Conservation (phyloP, 2,113 vertebrate species). For the Anhinga anhinga region DNA sequence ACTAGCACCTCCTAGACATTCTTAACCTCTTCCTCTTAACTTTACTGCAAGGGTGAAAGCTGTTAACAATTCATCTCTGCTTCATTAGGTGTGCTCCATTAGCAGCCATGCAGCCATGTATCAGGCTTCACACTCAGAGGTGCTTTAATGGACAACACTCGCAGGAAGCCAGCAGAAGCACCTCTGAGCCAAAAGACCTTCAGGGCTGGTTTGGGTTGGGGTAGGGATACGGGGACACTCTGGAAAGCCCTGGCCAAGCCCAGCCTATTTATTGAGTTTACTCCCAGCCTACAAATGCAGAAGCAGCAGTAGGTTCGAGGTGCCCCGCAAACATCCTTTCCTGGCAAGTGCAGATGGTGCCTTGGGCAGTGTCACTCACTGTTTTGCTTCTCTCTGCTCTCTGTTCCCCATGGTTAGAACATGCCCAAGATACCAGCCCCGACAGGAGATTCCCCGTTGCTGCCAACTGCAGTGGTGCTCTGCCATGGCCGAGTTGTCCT, state of each 20-base stretch:
- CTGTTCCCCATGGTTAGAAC: background rate
- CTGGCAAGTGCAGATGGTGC: background rate
- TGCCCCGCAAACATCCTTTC: background rate
- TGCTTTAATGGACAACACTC: background rate
- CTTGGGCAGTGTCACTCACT: background rate
- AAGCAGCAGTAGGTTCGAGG: background rate
- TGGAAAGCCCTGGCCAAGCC: background rate
- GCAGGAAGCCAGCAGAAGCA: background rate
- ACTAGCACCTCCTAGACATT: background rate
- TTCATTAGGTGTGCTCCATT: background rate
- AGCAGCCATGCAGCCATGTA: accelerated
- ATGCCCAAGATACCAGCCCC: background rate
- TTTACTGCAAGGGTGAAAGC: background rate
- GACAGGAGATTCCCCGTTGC: background rate
- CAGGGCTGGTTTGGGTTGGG: accelerated
- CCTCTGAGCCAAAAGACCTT: background rate
- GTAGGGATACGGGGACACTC: accelerated
- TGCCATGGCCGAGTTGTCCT: too few relatives aligned
- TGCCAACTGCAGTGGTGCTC: too few relatives aligned
- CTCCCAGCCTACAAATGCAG: background rate
- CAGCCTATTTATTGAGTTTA: background rate
- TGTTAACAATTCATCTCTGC: background rate
- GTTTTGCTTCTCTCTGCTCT: background rate
- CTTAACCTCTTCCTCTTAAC: background rate
- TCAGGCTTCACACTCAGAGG: background rate